Evolutionary conservation across 2,113 vertebrate genomes (phyloP).

Genomic region (Lepus americanus): DNA sequence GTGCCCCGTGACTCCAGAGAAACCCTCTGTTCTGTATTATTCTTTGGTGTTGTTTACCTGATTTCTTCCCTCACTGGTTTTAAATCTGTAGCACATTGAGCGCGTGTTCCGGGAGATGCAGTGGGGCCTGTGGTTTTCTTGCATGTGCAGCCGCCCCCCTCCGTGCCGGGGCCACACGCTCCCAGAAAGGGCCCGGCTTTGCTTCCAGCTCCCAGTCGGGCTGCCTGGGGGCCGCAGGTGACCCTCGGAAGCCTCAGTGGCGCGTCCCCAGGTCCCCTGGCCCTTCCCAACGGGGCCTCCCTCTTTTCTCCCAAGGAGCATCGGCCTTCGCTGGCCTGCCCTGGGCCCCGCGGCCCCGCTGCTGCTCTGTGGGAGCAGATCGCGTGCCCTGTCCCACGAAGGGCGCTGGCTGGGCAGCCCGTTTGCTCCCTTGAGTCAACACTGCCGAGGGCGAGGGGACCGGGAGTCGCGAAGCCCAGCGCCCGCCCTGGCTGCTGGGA

Average conservation of each 20-base stretch:
- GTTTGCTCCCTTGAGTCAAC: conserved; percentile 79
- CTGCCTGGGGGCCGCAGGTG: background rate
- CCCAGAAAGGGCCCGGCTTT: background rate
- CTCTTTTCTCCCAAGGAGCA: background rate
- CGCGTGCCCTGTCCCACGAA: background rate
- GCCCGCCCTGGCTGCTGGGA: conserved; percentile 75
- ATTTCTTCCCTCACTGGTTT: conserved; percentile 78
- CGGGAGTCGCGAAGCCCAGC: no score
- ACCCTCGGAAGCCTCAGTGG: background rate
- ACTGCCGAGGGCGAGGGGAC: conserved; percentile 58
- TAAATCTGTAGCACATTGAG: conserved; percentile 81
- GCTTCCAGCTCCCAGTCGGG: background rate
- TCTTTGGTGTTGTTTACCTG: conserved; percentile 71
- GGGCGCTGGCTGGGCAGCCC: conserved; percentile 66
- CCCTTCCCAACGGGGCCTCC: background rate
- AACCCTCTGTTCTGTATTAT: conserved; percentile 78
- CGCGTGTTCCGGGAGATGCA: conserved; percentile 71
- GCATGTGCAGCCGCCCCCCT: background rate
- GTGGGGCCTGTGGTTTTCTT: conserved; percentile 62
- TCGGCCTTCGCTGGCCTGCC: background rate
- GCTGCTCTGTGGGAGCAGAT: no score
- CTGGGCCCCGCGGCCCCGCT: no score
- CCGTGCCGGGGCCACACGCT: no score
- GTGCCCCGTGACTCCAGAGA: conserved; percentile 23
- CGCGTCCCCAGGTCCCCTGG: background rate